phyloP scores from a whole-genome alignment of 1,140 invertebrate species.

The Drosophila erecta region DNA sequence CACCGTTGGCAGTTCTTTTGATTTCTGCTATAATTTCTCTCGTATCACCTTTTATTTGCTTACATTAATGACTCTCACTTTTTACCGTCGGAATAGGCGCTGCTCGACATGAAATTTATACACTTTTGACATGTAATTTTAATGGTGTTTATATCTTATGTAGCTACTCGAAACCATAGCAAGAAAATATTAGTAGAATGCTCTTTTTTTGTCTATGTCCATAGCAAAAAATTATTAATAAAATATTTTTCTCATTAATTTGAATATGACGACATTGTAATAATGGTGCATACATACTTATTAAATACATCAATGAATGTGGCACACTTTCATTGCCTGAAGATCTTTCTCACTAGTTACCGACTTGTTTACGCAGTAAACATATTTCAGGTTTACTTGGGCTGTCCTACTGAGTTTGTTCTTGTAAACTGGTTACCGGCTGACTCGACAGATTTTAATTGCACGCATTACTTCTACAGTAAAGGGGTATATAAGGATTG shows the following conservation, averaged over 20 bases:
- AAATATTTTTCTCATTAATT: neutral
- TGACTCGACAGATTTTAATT: constrained; percentile 12
- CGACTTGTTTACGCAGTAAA: constrained; percentile 15
- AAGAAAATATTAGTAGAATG: neutral
- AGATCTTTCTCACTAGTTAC: constrained; percentile 35
- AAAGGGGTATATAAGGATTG: too few species aligned
- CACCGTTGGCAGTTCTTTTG: constrained; percentile 24
- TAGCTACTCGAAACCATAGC: neutral
- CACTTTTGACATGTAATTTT: constrained; percentile 52
- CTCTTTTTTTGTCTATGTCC: neutral
- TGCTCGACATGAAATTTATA: constrained; percentile 21
- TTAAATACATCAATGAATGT: constrained; percentile 9
- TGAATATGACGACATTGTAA: too few species aligned
- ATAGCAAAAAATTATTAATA: too few species aligned
- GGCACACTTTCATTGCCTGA: constrained; percentile 55
- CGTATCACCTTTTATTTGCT: constrained; percentile 19
- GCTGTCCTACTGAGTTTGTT: constrained; percentile 8
- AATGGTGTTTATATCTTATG: constrained; percentile 28
- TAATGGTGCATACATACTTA: neutral
- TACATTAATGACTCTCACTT: constrained; percentile 65
- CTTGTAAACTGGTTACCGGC: constrained; percentile 28
- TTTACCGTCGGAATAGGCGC: constrained; percentile 23
- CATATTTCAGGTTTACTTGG: constrained; percentile 2
- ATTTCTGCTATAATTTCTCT: constrained; percentile 74
- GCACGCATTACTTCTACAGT: too few species aligned